Percentiles rank a stretch among this genome's conserved stretches.
Conservation (phyloP, 2,797 vertebrate genomes). For the Melanotaenia trifasciata region DNA sequence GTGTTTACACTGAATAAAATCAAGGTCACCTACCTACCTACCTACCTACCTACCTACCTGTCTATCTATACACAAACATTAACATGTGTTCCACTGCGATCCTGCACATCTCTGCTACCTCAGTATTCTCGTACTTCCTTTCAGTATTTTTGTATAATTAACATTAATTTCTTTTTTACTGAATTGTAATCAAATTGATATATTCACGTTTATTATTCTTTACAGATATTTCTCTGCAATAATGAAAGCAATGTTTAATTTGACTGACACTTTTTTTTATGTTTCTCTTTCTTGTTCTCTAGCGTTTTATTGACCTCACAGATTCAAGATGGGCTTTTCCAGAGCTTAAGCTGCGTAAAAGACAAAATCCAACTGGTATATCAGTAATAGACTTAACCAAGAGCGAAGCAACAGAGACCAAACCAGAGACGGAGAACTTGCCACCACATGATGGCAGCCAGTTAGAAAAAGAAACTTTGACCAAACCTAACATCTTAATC, state of each 20-base stretch:
- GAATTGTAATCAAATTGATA: no score
- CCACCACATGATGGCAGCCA: background rate
- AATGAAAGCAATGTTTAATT: background rate
- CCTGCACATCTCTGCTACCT: no score
- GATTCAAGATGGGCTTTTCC: conserved; percentile 52
- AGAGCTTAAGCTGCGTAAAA: conserved; percentile 37
- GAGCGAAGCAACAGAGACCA: background rate
- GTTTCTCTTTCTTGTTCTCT: conserved; percentile 8
- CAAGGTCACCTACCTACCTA: no score
- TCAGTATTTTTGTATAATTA: no score
- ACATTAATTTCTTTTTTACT: no score
- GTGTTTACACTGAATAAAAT: no score
- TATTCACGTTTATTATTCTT: background rate
- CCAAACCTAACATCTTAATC: conserved; percentile 5
- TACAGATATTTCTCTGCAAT: background rate
- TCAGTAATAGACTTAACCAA: conserved; percentile 68
- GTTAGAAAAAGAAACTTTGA: background rate
- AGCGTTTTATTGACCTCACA: conserved; percentile 74
- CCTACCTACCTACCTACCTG: no score
- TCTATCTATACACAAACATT: no score
- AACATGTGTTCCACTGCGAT: no score
- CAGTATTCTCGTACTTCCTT: no score
- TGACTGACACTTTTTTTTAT: background rate
- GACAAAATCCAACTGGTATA: background rate
- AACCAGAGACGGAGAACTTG: conserved; percentile 14